Evolutionary conservation across 2,888 invertebrate species (phyloP).

Genomic region (Hyalella azteca): DNA sequence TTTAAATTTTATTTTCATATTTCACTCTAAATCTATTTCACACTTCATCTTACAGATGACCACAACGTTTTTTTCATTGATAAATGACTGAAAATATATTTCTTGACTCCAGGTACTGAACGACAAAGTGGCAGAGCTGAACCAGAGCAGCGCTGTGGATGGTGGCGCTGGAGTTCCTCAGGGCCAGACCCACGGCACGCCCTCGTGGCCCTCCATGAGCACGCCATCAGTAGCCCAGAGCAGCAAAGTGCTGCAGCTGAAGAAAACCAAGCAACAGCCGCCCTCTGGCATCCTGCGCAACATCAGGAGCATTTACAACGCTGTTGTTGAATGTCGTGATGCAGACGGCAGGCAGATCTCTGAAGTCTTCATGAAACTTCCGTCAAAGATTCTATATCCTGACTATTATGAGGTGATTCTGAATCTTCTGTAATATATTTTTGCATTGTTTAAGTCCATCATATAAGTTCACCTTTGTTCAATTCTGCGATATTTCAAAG

Average conservation of each 20-base stretch:
- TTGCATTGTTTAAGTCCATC: no score
- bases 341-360: slow-evolving; percentile 88
- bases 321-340: slow-evolving; percentile 84
- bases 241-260: slow-evolving; percentile 35
- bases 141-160: slow-evolving; percentile 41
- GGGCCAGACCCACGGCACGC: neutral
- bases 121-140: slow-evolving; percentile 55
- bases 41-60: no score
- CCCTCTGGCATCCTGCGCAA: slow-evolving; percentile 38
- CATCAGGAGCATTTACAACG: slow-evolving; percentile 50
- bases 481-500: no score
- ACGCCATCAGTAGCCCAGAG: slow-evolving; percentile 8
- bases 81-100: neutral
- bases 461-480: no score
- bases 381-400: slow-evolving; percentile 84
- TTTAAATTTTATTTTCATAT: no score
- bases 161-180: slow-evolving; percentile 39
- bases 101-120: slow-evolving; percentile 45
- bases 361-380: slow-evolving; percentile 91
- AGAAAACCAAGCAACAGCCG: slow-evolving; percentile 38
- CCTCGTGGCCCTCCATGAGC: neutral
- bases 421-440: no score
- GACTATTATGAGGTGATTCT: slow-evolving; percentile 87
- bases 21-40: no score
- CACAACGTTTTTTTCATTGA: no score